Conservation (phyloP, 2,113 vertebrate species). For the Lophotis ruficrista region DNA sequence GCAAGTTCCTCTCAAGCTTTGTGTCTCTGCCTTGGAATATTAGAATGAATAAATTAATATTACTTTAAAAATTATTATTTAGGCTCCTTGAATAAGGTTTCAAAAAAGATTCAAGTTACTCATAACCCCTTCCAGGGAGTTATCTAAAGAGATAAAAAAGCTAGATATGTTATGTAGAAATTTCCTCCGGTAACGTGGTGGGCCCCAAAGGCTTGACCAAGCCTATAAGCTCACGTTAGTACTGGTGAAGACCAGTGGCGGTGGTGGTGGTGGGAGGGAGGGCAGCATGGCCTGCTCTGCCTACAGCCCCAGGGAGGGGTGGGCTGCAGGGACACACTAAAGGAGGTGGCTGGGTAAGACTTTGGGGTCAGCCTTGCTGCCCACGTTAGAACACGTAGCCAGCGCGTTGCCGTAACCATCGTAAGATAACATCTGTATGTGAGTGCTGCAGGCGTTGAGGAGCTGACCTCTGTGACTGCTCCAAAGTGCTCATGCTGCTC, state of each 20-base stretch:
- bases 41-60: neutral
- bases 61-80: neutral
- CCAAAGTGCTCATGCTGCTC: neutral
- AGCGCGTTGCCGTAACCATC: accelerated
- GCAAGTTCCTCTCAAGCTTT: neutral
- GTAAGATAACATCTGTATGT: accelerated
- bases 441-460: neutral
- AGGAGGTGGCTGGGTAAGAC: neutral
- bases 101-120: neutral
- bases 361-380: neutral
- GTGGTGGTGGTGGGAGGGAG: no score
- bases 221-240: neutral
- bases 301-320: neutral
- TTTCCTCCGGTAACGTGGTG: neutral
- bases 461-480: neutral
- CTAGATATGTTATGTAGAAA: neutral
- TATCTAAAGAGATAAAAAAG: neutral
- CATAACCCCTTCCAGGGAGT: neutral
- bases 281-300: neutral
- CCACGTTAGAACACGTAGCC: neutral
- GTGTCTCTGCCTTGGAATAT: neutral
- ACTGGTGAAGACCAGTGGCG: neutral
- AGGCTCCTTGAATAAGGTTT: neutral
- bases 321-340: neutral
- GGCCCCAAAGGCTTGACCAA: neutral